A percentile compares a stretch with the other conserved stretches of the same genome.
These are phyloP conservation scores for Petroica traversi DNA, from an alignment of 2,113 vertebrate genomes.

Conservation along the genomic window DNA sequence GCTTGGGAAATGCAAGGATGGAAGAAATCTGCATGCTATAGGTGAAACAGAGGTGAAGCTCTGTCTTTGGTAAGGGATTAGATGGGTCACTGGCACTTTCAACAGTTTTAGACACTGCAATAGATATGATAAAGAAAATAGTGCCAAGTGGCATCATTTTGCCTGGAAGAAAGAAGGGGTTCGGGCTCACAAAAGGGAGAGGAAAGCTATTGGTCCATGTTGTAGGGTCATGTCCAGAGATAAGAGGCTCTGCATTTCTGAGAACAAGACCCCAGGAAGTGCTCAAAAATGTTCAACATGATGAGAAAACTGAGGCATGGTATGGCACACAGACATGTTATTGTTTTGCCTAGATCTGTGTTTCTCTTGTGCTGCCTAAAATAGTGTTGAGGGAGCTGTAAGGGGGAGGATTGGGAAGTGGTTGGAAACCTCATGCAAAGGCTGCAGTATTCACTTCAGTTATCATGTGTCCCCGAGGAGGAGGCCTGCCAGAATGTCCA, in stretches of 20 bases:
- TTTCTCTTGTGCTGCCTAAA: slow-evolving; percentile 1
- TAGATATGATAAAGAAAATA: neutral
- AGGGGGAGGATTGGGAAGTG: neutral
- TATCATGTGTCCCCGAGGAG: neutral
- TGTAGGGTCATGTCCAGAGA: neutral
- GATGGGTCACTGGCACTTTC: neutral
- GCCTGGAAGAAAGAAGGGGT: neutral
- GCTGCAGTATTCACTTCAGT: neutral
- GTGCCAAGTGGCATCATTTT: neutral
- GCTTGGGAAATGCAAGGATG: neutral
- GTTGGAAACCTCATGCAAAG: slow-evolving; percentile 3
- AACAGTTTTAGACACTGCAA: neutral
- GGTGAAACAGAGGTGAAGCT: neutral
- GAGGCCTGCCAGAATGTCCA: neutral
- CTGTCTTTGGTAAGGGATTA: neutral
- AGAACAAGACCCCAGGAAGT: neutral
- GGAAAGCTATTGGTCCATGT: neutral
- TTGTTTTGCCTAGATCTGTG: slow-evolving; percentile 25
- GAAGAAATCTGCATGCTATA: neutral
- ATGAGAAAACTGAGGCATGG: neutral
- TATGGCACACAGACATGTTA: neutral
- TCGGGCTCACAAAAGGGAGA: neutral
- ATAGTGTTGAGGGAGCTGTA: neutral
- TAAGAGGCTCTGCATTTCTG: neutral
- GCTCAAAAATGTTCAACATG: neutral